Evolutionary conservation across 2,113 vertebrate species (phyloP), one percentile per base, ranked within the genome.

Genomic region (Neodontobutis hainanensis): DNA sequence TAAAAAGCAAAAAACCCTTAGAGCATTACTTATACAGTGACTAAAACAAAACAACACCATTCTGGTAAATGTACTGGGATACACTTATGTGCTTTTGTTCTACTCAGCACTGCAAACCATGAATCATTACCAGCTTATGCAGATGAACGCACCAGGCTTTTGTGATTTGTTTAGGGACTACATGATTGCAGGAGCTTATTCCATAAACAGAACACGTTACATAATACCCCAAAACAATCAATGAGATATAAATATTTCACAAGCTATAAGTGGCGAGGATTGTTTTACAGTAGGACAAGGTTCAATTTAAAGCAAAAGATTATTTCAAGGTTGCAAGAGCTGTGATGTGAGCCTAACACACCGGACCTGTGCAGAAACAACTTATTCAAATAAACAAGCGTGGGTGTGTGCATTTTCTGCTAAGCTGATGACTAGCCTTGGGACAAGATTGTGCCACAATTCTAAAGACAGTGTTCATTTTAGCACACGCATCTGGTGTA

Each of bases 401-500:
- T 85, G 77, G 80, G 88, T 6, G 85, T 73, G 65, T 59, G 35
- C 65, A 78, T 36, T 83, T 70, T 78, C 77, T 80, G 77, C 81
- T 76, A 87, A 87, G 80, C 72, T 66, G 77, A 82, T 75, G 75
- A 84, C 69, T 84, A 75, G 85, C 87, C 88, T 72, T 68, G 68
- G 85, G 87, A 88, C 64, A 81, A 72, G 85, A 88, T 71, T 83
- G 80, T 69, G 68, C 68, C 73, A 78, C 68, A 68, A 68, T 40
- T 65, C 64, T 65, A 62, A 70, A 79, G 64, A 78, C 47, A 75
- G 44, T 55, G 58, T 56, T 73, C 16, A 40, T 68, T 81, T 77
- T 8, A 52, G 59, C 53, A 68, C 44, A 69, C 72, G 82, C 53
- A 60, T 57, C 70, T 67, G 44, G 32, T 51, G 62, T 70, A 86